Evolutionary conservation across 37 sponge, comb jelly and placozoan species (phyloP), one percentile per base, ranked within the genome.

Genomic region (Mnemiopsis leidyi): DNA sequence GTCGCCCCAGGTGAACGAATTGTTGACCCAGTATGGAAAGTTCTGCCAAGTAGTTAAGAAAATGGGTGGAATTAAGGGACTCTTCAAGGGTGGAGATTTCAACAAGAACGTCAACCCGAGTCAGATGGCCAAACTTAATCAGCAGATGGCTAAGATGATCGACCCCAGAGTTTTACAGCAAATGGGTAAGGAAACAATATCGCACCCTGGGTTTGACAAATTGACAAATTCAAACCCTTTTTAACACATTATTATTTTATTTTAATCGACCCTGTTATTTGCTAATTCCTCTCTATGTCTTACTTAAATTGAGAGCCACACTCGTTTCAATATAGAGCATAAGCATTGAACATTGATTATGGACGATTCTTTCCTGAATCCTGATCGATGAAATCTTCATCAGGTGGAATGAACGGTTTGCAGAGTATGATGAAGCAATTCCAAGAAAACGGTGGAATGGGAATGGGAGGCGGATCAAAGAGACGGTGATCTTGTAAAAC

Each of bases 1-100:
- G 29, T 23, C 2, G 33, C 18, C 31, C 69, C 95, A 98, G 94
- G 98, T 98, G 20, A 83, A 96, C 68, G 97, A 97, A 32, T 94
- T 98, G 36, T 68, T 98, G 28, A 95, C 93, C 18, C 97, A 98
- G 69, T 96, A 97, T 92, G 94, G 93, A 69, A 96, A 96, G 94
- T 97, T 98, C 94, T 88, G 97, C 9, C 94, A 95, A 69, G 95
- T 98, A 94, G 97, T 98, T 69, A 98, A 98, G 94, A 97, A 98
- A 94, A 98, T 98, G 98, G 97, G 98, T 30, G 98, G 98, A 39
- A 98, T 98, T 40, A 97, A 98, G 93, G 98, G 98, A 68, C 94
- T 97, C 32, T 97, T 97, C 88, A 97, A 97, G 95, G 96, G 98
- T 92, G 97, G 97, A 69, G 96, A 97, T 83, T 96, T 97, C 95